These are phyloP conservation scores for Babyrousa celebensis DNA, from an alignment of 2,797 vertebrate species.

Conservation along the genomic window DNA sequence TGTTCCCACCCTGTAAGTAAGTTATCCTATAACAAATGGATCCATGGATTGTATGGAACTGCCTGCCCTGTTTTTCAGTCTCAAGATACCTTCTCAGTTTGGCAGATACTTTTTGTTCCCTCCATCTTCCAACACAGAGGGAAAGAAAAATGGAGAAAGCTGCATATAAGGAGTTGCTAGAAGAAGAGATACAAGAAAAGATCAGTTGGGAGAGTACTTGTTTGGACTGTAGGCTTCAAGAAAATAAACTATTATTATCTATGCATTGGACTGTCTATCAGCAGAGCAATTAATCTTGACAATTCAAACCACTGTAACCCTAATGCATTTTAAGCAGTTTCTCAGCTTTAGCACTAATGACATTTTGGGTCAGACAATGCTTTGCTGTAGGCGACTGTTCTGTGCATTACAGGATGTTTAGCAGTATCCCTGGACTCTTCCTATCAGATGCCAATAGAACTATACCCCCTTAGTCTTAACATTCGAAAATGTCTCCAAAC, in stretches of 20 bases:
- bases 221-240: constrained; percentile 10
- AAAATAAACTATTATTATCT: constrained; percentile 28
- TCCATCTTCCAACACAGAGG: background rate
- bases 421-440: background rate
- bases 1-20: background rate
- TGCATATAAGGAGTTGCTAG: too few relatives aligned
- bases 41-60: background rate
- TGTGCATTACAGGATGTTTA: background rate
- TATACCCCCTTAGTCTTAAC: background rate
- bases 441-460: background rate
- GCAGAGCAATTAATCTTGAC: constrained; percentile 31
- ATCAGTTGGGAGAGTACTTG: background rate
- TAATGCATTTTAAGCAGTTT: constrained; percentile 9
- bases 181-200: background rate
- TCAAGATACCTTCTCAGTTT: background rate
- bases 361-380: background rate
- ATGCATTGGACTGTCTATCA: constrained; percentile 12
- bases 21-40: background rate
- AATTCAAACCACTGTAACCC: constrained; percentile 3
- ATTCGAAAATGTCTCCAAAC: background rate
- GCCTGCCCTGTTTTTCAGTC: background rate
- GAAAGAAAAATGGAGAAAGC: background rate
- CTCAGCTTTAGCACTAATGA: background rate
- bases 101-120: background rate
- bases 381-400: background rate